These are phyloP conservation scores for Eupithecia tripunctaria DNA, from an alignment of 2,888 invertebrate genomes.

Conservation along the genomic window DNA sequence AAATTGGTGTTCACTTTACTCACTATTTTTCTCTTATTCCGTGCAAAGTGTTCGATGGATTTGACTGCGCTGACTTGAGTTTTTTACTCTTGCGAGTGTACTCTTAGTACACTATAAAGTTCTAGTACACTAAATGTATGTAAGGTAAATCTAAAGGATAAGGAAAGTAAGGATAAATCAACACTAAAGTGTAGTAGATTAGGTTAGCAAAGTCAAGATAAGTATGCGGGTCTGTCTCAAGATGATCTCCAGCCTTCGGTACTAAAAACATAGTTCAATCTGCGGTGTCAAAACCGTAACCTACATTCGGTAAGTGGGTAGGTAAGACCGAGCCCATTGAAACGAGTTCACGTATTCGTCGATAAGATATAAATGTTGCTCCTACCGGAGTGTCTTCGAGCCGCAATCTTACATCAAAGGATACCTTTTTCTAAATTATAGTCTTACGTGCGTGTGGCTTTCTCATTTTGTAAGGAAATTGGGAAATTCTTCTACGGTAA, in stretches of 20 bases:
- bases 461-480: conserved; percentile 13
- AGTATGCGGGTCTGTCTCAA: neutral
- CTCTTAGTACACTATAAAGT: too few species aligned
- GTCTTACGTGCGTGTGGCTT: conserved; percentile 16
- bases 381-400: conserved; percentile 35
- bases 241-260: neutral
- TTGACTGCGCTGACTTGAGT: neutral
- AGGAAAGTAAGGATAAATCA: too few species aligned
- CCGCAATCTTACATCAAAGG: conserved; percentile 33
- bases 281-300: conserved; percentile 6
- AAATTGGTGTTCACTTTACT: neutral
- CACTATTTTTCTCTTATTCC: neutral
- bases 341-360: conserved; percentile 35
- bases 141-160: too few species aligned
- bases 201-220: neutral
- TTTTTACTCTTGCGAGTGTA: neutral
- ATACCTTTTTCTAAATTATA: conserved; percentile 26
- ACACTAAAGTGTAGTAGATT: neutral
- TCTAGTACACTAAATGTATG: too few species aligned
- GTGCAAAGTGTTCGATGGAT: neutral
- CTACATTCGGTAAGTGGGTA: conserved; percentile 18
- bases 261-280: conserved; percentile 11
- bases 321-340: conserved; percentile 17
- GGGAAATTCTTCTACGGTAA: conserved; percentile 8
- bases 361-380: conserved; percentile 35